phyloP scores from a whole-genome alignment of 2,888 invertebrate genomes.

The Drepanosiphum platanoidis region DNA sequence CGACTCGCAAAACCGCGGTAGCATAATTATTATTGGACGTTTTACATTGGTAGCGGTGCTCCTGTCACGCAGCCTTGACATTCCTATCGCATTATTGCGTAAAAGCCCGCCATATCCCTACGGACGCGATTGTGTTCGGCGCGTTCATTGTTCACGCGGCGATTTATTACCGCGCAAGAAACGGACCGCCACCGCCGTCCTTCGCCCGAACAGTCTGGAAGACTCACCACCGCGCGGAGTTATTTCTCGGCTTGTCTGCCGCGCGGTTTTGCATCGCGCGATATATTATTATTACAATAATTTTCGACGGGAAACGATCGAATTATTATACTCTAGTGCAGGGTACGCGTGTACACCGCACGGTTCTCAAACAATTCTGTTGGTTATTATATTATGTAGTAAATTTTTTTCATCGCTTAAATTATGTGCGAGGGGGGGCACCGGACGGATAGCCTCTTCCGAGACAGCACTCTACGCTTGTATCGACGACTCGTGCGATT shows the following conservation, averaged over 20 bases:
- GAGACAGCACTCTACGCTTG: too few species aligned
- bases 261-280: background rate
- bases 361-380: too few species aligned
- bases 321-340: too few species aligned
- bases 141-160: slow-evolving; percentile 42
- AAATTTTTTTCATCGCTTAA: too few species aligned
- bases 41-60: slow-evolving; percentile 14
- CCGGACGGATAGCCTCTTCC: too few species aligned
- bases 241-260: slow-evolving; percentile 5
- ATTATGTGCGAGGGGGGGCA: too few species aligned
- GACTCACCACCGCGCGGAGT: background rate
- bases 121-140: too few species aligned
- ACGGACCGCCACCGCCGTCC: slow-evolving; percentile 22
- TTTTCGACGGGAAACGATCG: slow-evolving; percentile 10
- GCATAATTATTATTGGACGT: slow-evolving; percentile 9
- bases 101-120: slow-evolving; percentile 24
- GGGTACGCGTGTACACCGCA: too few species aligned
- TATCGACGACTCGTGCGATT: too few species aligned
- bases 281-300: too few species aligned
- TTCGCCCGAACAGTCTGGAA: slow-evolving; percentile 5
- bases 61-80: slow-evolving; percentile 31
- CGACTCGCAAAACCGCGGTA: background rate
- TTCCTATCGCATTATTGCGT: background rate
- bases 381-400: too few species aligned
- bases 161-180: slow-evolving; percentile 30